Evolutionary conservation across 2,113 vertebrate genomes (phyloP).

Genomic region (Haemorhous mexicanus): DNA sequence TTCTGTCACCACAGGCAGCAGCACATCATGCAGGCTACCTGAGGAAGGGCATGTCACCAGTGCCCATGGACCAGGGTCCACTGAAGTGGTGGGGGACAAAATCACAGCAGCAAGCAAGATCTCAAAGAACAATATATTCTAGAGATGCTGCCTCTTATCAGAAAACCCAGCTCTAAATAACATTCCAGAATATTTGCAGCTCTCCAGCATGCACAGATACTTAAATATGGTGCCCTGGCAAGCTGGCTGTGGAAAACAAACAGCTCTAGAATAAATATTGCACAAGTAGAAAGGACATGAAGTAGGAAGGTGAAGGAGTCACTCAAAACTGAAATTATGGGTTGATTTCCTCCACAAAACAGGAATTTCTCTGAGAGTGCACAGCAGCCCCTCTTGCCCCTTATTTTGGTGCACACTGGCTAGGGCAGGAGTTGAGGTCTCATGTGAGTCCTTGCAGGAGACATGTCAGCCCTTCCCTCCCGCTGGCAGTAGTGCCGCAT

Average conservation of each 20-base stretch:
- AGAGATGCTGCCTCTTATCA: background rate
- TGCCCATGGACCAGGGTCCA: too few relatives aligned
- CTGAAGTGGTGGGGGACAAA: background rate
- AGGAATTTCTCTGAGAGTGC: rapidly evolving
- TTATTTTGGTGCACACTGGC: rapidly evolving
- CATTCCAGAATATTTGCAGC: background rate
- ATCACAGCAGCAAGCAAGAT: background rate
- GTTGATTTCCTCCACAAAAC: background rate
- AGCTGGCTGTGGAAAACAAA: background rate
- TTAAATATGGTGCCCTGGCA: background rate
- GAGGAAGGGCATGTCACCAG: background rate
- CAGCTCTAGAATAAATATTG: background rate
- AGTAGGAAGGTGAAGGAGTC: background rate
- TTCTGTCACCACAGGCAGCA: background rate
- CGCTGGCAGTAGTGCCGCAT: background rate
- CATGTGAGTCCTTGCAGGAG: background rate
- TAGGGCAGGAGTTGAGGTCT: background rate
- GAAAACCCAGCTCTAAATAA: background rate
- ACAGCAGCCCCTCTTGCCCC: background rate
- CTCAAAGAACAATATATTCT: background rate
- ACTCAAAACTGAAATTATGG: background rate
- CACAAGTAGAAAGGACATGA: background rate
- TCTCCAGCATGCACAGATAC: background rate
- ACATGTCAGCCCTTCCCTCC: background rate
- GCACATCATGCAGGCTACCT: background rate